Percentiles rank a stretch among this genome's conserved stretches.
These are phyloP conservation scores for Aphaenogaster ashmeadi DNA, from an alignment of 1,140 invertebrate genomes.

Conservation along the genomic window DNA sequence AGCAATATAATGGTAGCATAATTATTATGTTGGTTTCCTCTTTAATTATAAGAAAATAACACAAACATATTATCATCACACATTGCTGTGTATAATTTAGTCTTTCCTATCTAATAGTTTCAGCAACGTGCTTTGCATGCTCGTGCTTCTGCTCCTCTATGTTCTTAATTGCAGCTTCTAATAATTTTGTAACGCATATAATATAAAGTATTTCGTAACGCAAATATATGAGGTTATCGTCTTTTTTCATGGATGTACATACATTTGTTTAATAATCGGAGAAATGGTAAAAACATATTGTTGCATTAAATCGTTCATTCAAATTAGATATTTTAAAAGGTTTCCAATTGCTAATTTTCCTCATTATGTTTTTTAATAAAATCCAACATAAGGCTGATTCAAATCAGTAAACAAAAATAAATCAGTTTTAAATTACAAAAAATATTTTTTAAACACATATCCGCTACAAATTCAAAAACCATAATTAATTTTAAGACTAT, in stretches of 20 bases:
- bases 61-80: neutral
- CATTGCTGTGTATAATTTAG: conserved; percentile 1
- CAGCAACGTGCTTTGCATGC: neutral
- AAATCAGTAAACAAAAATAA: conserved; percentile 7
- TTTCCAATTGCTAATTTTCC: neutral
- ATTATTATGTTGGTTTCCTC: neutral
- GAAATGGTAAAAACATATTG: neutral
- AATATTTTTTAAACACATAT: neutral
- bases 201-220: neutral
- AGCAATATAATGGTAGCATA: neutral
- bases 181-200: neutral
- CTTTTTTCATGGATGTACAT: neutral
- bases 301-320: neutral
- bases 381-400: neutral
- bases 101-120: neutral
- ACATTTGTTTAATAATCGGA: neutral
- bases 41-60: conserved; percentile 18
- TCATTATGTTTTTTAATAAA: conserved; percentile 5
- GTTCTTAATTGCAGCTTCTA: conserved; percentile 6
- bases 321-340: neutral
- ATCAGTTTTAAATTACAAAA: neutral
- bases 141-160: neutral
- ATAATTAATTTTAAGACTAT: neutral
- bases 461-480: neutral
- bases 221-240: neutral